These are phyloP conservation scores for Micromussa lordhowensis DNA, from an alignment of 92 coral and sea anemone species.

Conservation along the genomic window DNA sequence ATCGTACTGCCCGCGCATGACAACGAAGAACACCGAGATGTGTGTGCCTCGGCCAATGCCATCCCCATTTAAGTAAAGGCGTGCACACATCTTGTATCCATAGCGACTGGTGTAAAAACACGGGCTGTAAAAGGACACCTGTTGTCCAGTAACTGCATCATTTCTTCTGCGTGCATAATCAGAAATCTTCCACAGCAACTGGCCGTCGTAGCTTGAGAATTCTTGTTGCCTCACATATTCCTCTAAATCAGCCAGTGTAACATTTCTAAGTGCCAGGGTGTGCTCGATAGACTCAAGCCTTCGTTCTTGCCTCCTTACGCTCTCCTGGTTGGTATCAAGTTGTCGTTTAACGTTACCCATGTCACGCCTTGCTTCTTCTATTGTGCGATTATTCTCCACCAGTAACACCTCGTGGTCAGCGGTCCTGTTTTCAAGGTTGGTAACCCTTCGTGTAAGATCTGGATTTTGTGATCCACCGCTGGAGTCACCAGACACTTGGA, in stretches of 20 bases:
- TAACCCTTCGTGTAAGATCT: slow-evolving; percentile 22
- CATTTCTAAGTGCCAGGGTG: slow-evolving; percentile 40
- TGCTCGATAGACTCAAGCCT: slow-evolving; percentile 57
- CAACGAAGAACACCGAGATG: slow-evolving; percentile 61
- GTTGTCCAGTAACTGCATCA: slow-evolving; percentile 48
- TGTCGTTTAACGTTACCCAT: slow-evolving; percentile 30
- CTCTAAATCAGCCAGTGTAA: slow-evolving; percentile 59
- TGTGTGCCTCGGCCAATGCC: slow-evolving; percentile 70
- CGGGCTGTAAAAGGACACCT: slow-evolving; percentile 67
- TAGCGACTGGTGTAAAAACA: slow-evolving; percentile 67
- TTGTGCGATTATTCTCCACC: slow-evolving; percentile 39
- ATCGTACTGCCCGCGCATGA: slow-evolving; percentile 75
- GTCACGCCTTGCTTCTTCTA: slow-evolving; percentile 25
- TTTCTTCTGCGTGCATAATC: slow-evolving; percentile 51
- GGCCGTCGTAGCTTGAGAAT: slow-evolving; percentile 58
- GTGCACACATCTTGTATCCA: slow-evolving; percentile 76
- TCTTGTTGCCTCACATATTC: slow-evolving; percentile 45
- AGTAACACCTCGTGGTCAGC: slow-evolving; percentile 48
- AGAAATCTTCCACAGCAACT: slow-evolving; percentile 56
- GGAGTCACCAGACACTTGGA: slow-evolving; percentile 7
- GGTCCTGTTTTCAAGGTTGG: slow-evolving; percentile 25
- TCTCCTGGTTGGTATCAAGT: slow-evolving; percentile 29
- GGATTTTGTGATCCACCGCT: background rate
- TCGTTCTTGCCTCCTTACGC: slow-evolving; percentile 29
- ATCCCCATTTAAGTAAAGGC: slow-evolving; percentile 68